A percentile compares a stretch with the other conserved stretches of the same genome.
Evolutionary conservation across 2,888 invertebrate genomes (phyloP).

Genomic region (Acleris holmiana): DNA sequence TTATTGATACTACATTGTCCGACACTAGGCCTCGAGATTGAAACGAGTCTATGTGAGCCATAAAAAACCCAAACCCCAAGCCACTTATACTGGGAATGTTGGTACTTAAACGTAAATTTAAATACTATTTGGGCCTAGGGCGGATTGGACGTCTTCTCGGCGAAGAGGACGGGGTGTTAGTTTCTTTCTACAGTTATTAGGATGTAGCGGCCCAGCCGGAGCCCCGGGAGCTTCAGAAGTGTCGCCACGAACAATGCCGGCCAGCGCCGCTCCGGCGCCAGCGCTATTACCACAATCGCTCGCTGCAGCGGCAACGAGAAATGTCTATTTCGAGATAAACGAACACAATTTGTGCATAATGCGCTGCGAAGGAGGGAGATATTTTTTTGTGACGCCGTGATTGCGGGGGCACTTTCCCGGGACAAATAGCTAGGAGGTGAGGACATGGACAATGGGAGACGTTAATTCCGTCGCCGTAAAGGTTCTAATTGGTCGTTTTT

Average conservation of each 20-base stretch:
- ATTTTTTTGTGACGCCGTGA: conserved; percentile 55
- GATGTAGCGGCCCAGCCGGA: conserved; percentile 15
- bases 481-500: conserved; percentile 76
- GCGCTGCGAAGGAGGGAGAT: conserved; percentile 46
- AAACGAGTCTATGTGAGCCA: conserved; percentile 55
- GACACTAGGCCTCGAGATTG: conserved; percentile 63
- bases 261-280: conserved; percentile 66
- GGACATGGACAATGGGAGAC: conserved; percentile 62
- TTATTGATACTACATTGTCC: conserved; percentile 62
- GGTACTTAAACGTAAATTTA: conserved; percentile 34
- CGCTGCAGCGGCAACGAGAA: conserved; percentile 46
- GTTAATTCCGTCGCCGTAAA: conserved; percentile 75
- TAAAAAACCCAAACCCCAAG: conserved; percentile 59
- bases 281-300: conserved; percentile 57
- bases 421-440: conserved; percentile 45
- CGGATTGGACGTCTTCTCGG: neutral
- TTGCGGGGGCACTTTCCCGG: conserved; percentile 47
- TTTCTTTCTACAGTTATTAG: conserved; percentile 7
- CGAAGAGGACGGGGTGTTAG: too few species aligned
- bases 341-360: conserved; percentile 57
- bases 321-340: conserved; percentile 59
- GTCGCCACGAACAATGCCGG: conserved; percentile 56
- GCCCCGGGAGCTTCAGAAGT: conserved; percentile 19
- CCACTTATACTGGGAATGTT: conserved; percentile 29
- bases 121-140: conserved; percentile 23